Base-by-base conservation (phyloP, 2,113 vertebrate genomes). In the Calidris pygmaea region DNA sequence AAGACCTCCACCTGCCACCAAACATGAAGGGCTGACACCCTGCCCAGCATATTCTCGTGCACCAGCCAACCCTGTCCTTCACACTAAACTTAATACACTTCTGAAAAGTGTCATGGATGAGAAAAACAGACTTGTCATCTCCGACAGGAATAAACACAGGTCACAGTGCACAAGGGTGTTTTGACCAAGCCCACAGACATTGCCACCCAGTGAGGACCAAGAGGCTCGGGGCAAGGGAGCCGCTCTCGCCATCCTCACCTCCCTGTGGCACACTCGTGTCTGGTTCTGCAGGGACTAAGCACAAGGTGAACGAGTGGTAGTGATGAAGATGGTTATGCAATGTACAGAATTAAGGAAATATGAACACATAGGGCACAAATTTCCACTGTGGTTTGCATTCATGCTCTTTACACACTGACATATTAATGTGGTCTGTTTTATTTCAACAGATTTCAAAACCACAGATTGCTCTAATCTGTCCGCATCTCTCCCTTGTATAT, bases 391-490 rank as follows among this genome's bases (percentile, higher is more conserved):
- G 91, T 78, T 93, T 91, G 65, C 77, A 5, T 53, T 91, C 89
- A 43, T 84, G 82, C 67, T 55, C 62, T 80, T 92, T 59, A 48
- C 70, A 81, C 23, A 3, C 66, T 48, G 70, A 52, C 62, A 32
- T 41, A 37, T 81, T 82, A 50, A 85, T 68, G 78, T 70, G 84
- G 70, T 81, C 85, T 95, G 77, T 62, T 75, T 94, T 76, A 72
- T 93, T 93, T 78, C 0, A 2, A 76, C 62, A 53, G 77, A 90
- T 93, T 95, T 93, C 91, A 82, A 94, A 96, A 79, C 84, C 89
- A 93, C 93, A 81, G 70, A 75, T 89, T 89, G 58, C 26, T 93
- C 81, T 94, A 65, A 87, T 92, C 60, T 91, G 60, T 29, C 89
- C 87, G 56, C 77, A 79, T 70, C 68, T 92, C 78, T 88, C 79